Base-by-base conservation (phyloP, 2,113 vertebrate species). In the Aleadryas rufinucha region DNA sequence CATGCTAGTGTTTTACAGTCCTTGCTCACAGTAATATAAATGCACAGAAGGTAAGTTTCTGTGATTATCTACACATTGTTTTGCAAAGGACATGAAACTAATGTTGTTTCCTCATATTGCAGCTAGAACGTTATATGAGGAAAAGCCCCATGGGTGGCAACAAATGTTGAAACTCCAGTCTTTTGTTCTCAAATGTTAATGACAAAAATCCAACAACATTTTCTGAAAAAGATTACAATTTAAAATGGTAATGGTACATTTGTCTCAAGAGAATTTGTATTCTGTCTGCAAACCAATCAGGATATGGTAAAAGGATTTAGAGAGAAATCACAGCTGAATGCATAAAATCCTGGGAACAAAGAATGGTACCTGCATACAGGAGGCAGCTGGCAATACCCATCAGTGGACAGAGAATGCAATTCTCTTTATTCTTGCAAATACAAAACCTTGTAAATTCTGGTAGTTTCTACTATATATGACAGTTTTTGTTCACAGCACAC, bases 181-280 rank as follows among this genome's bases (percentile, higher is more conserved):
- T 94, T 92, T 96, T 96, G 76, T 90, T 96, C 92, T 92, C 53
- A 92, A 79, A 90, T 49, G 49, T 93, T 94, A 94, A 88, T 57
- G 52, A 82, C 44, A 96, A 93, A 91, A 92, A 52, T 6, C 6
- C 66, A 84, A 76, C 86, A 87, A 59, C 33, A 63, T 77, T 56
- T 93, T 92, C 77, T 90, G 86, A 75, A 75, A 82, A 93, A 78
- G 65, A 93, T 87, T 96, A 82, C 83, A 96, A 89, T 97, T 96
- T 96, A 95, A 95, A 94, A 96, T 96, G 83, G 64, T 96, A 97
- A 97, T 93, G 83, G 95, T 94, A 87, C 57, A 78, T 90, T 97
- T 93, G 56, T 84, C 92, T 93, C 90, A 35, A 64, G 92, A 90
- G 92, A 96, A 68, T 96, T 92, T 89, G 64, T 61, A 78, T 94